Conservation (phyloP, 2,797 vertebrate species). For the Typhlichthys subterraneus region DNA sequence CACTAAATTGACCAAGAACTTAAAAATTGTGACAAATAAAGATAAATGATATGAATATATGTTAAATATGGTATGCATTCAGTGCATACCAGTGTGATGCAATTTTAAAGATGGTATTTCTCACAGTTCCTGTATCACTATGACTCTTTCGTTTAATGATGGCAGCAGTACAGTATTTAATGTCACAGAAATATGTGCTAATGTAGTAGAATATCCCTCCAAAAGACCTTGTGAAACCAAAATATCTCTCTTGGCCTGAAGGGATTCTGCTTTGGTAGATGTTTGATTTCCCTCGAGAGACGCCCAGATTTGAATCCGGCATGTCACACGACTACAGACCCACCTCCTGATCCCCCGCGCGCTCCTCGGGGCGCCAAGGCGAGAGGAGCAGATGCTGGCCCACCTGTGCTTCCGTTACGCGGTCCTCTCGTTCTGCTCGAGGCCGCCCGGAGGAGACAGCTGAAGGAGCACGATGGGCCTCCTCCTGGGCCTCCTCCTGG, state of each 20-base stretch:
- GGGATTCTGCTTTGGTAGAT: constrained; percentile 74
- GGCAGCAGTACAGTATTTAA: constrained; percentile 30
- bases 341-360: constrained; percentile 45
- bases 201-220: constrained; percentile 51
- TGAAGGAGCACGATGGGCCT: not conserved
- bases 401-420: too few relatives aligned
- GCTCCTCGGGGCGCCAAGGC: not conserved
- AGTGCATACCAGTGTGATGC: not conserved
- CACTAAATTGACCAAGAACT: not conserved
- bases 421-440: constrained; percentile 39
- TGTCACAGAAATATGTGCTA: constrained; percentile 48
- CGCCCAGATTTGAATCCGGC: constrained; percentile 66
- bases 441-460: constrained; percentile 49
- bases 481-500: constrained; percentile 80
- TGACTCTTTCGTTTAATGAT: constrained; percentile 19
- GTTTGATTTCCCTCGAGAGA: constrained; percentile 74
- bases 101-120: not conserved
- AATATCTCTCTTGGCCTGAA: constrained; percentile 69
- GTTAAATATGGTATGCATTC: not conserved
- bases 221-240: constrained; percentile 71
- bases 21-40: too few relatives aligned
- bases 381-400: too few relatives aligned
- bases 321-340: constrained; percentile 54
- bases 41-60: too few relatives aligned
- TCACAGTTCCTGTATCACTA: not conserved